Percentiles rank a stretch among this genome's conserved stretches.
Conservation (phyloP, 2,797 vertebrate species). For the Tapirus indicus region DNA sequence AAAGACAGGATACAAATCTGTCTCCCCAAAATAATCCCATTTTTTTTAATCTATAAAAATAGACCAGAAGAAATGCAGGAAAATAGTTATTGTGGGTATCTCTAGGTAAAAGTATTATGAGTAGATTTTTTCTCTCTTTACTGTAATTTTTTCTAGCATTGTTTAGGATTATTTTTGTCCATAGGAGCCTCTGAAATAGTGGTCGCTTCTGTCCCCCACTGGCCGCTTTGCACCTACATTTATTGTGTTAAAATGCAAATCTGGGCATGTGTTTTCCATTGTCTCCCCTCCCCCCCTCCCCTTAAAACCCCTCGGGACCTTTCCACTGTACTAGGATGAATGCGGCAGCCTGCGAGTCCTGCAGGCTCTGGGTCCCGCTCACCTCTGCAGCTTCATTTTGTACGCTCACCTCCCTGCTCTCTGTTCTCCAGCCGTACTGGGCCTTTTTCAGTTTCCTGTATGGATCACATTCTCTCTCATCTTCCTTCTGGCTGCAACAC, state of each 20-base stretch:
- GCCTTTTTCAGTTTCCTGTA: neutral
- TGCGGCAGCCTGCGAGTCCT: neutral
- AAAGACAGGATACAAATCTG: neutral
- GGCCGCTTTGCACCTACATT: neutral
- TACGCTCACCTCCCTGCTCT: neutral
- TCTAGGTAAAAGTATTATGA: neutral
- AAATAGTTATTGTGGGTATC: neutral
- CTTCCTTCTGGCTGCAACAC: neutral
- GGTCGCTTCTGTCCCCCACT: neutral
- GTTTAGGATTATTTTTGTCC: neutral
- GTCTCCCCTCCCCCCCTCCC: accelerated
- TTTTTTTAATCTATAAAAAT: neutral
- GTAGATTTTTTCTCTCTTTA: neutral
- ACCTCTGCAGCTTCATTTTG: too few relatives aligned
- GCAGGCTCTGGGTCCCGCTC: neutral
- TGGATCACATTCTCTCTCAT: neutral
- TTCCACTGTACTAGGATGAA: accelerated
- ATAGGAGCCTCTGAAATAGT: neutral
- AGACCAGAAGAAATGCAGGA: neutral
- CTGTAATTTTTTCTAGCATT: neutral
- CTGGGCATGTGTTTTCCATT: neutral
- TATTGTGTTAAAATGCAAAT: neutral
- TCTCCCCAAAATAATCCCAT: neutral
- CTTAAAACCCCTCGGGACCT: neutral
- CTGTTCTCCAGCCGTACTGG: accelerated